These are phyloP conservation scores for Anser cygnoides DNA, from an alignment of 2,113 vertebrate species.

Conservation along the genomic window DNA sequence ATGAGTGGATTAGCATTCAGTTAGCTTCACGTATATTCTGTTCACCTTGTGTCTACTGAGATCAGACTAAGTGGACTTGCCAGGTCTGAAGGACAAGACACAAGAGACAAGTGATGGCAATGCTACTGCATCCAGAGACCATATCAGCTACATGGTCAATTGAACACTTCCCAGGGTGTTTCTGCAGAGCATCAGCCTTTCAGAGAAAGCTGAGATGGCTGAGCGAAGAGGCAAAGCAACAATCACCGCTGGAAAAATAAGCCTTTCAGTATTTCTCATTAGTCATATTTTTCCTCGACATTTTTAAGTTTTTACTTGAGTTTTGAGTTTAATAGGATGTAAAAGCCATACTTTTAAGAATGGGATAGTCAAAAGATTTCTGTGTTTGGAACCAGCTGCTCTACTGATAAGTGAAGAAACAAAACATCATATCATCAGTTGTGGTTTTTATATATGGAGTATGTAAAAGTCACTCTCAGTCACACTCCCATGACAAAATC, in stretches of 20 bases:
- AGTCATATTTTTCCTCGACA: neutral
- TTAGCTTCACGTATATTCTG: neutral
- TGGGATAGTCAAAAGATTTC: neutral
- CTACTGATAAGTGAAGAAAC: neutral
- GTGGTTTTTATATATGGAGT: neutral
- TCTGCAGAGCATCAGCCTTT: neutral
- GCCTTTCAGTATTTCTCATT: neutral
- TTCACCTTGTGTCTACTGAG: neutral
- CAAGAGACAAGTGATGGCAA: neutral
- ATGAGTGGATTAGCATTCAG: neutral
- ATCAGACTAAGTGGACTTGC: neutral
- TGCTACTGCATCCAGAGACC: neutral
- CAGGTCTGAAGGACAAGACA: neutral
- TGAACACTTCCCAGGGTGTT: neutral
- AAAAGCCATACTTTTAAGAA: neutral
- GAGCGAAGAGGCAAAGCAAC: neutral
- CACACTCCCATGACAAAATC: neutral
- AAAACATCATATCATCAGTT: neutral
- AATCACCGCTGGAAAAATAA: neutral
- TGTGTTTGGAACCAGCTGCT: neutral
- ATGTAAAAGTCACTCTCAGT: neutral
- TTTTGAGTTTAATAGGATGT: neutral
- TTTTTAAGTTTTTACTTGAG: neutral
- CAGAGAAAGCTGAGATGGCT: neutral
- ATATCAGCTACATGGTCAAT: accelerated